phyloP scores from a whole-genome alignment of 2,113 vertebrate genomes.

The Oryzias woworae region DNA sequence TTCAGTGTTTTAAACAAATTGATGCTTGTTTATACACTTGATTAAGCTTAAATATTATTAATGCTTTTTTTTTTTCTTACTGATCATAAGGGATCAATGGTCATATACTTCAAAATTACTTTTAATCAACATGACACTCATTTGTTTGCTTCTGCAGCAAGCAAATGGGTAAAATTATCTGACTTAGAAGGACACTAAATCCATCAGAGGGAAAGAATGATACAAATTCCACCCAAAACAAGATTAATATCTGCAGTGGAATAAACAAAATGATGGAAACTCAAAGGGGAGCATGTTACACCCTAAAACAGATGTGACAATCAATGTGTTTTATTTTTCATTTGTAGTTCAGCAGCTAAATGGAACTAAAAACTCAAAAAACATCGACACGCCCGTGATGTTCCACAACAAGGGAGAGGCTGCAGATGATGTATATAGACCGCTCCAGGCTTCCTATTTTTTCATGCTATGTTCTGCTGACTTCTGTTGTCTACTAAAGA shows the following conservation, averaged over 20 bases:
- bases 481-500: background rate
- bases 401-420: constrained; percentile 57
- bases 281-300: constrained; percentile 44
- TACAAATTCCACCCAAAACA: constrained; percentile 37
- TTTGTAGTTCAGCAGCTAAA: constrained; percentile 27
- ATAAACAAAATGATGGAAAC: constrained; percentile 39
- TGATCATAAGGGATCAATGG: constrained; percentile 43
- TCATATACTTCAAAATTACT: constrained; percentile 44
- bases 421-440: constrained; percentile 23
- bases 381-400: constrained; percentile 32
- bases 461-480: constrained; percentile 11
- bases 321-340: constrained; percentile 23
- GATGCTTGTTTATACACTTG: no score
- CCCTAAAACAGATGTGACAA: constrained; percentile 63
- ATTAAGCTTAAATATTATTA: no score
- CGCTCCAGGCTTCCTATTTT: constrained; percentile 14
- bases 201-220: constrained; percentile 20
- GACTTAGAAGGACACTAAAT: constrained; percentile 40
- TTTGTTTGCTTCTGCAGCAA: constrained; percentile 12
- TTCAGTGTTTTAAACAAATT: no score
- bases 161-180: background rate
- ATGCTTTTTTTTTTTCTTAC: no score
- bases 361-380: constrained; percentile 1
- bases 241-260: constrained; percentile 63
- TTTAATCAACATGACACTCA: constrained; percentile 13